phyloP scores from a whole-genome alignment of 2,797 vertebrate species.

The Acrossocheilus wenchowensis region DNA sequence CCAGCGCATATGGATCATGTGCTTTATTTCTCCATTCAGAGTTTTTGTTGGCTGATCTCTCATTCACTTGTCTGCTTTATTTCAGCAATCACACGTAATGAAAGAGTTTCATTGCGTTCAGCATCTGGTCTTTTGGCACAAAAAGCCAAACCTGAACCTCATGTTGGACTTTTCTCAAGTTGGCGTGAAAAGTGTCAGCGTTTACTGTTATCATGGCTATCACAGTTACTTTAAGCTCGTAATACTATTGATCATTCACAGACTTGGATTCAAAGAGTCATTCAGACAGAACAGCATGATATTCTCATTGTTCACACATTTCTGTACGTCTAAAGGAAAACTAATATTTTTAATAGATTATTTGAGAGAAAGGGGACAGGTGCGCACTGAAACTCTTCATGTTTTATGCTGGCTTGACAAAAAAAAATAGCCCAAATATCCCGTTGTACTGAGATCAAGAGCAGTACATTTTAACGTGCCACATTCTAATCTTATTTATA shows the following conservation, averaged over 20 bases:
- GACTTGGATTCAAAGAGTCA: slow-evolving; percentile 13
- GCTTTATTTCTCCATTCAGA: slow-evolving; percentile 62
- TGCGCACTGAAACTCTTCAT: slow-evolving; percentile 23
- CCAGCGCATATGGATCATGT: slow-evolving; percentile 70
- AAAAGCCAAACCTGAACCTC: slow-evolving; percentile 68
- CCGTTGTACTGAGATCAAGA: slow-evolving; percentile 73
- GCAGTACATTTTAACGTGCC: slow-evolving; percentile 69
- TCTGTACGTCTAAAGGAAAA: slow-evolving; percentile 4
- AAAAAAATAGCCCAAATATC: slow-evolving; percentile 70
- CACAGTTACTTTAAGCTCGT: slow-evolving; percentile 48
- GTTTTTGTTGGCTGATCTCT: slow-evolving; percentile 68
- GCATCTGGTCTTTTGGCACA: slow-evolving; percentile 75
- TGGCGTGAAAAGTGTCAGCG: slow-evolving; percentile 64
- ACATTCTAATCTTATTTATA: slow-evolving; percentile 77
- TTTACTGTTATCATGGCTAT: slow-evolving; percentile 59
- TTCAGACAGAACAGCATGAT: slow-evolving; percentile 3
- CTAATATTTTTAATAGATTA: neutral
- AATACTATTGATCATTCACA: slow-evolving; percentile 54
- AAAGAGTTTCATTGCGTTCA: slow-evolving; percentile 65
- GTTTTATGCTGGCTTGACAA: slow-evolving; percentile 61
- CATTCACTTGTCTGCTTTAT: slow-evolving; percentile 61
- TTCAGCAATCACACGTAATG: slow-evolving; percentile 64
- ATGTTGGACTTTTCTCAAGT: slow-evolving; percentile 66
- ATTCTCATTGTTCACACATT: slow-evolving; percentile 9
- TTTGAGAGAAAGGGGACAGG: slow-evolving; percentile 23